Evolutionary conservation across 2,797 vertebrate species (phyloP).

Genomic region (Lagorchestes hirsutus): DNA sequence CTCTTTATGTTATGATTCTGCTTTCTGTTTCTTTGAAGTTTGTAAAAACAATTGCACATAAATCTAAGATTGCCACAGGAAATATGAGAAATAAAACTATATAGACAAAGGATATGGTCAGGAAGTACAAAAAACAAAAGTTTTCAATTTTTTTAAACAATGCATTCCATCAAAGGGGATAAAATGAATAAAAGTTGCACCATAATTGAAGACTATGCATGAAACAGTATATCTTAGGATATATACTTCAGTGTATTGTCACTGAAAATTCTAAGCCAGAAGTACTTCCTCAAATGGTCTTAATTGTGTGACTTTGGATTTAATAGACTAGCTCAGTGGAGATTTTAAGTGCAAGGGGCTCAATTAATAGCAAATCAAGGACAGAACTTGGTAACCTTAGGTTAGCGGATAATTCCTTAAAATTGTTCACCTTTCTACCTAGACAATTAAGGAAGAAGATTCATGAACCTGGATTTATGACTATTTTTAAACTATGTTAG

Average conservation of each 20-base stretch:
- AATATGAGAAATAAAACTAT: slow-evolving; percentile 14
- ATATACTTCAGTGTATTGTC: background rate
- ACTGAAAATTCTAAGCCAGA: background rate
- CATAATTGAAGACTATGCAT: background rate
- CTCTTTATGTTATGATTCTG: background rate
- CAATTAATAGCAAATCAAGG: slow-evolving; percentile 19
- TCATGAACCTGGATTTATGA: background rate
- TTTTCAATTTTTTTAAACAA: slow-evolving; percentile 36
- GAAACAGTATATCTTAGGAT: background rate
- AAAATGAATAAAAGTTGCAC: background rate
- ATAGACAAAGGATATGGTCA: background rate
- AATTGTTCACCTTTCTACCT: slow-evolving; percentile 35
- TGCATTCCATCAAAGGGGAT: slow-evolving; percentile 7
- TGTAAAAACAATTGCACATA: background rate
- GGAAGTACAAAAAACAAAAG: slow-evolving; percentile 8
- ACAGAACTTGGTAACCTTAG: background rate
- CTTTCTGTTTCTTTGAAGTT: slow-evolving; percentile 44
- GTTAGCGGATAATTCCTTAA: background rate
- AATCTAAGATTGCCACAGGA: slow-evolving; percentile 1
- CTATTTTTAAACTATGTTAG: background rate
- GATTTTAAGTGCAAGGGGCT: background rate
- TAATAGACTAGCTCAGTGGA: background rate
- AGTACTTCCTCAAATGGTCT: background rate
- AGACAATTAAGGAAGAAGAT: background rate
- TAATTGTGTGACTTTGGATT: background rate